Conservation (phyloP, 92 coral and sea anemone species). For the Parazoanthus atlanticus region DNA sequence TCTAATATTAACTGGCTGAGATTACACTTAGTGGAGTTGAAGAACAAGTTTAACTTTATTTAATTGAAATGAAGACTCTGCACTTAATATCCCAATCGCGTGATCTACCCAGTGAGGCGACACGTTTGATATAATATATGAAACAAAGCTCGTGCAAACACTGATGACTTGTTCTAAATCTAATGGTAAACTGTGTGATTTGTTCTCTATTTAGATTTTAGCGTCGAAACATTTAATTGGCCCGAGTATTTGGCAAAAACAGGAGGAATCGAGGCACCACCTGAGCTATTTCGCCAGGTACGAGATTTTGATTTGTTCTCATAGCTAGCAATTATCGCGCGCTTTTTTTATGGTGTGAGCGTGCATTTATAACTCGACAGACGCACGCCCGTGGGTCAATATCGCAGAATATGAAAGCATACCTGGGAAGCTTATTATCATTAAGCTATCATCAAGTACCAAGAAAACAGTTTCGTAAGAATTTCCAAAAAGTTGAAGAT, state of each 20-base stretch:
- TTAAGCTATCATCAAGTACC: too few relatives aligned
- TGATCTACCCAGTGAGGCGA: not conserved
- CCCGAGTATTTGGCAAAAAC: constrained; percentile 96
- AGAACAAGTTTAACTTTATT: too few relatives aligned
- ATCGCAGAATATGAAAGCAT: too few relatives aligned
- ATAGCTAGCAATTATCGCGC: too few relatives aligned
- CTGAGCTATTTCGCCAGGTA: constrained; percentile 91
- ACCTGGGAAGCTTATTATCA: too few relatives aligned
- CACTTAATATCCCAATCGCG: not conserved
- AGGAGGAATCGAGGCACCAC: constrained; percentile 93
- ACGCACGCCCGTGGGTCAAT: too few relatives aligned
- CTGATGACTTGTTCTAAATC: not conserved
- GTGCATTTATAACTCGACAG: too few relatives aligned
- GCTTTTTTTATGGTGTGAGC: too few relatives aligned
- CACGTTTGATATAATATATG: not conserved
- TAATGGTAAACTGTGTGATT: not conserved
- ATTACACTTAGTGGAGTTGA: not conserved
- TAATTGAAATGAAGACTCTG: not conserved
- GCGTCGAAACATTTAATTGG: constrained; percentile 86
- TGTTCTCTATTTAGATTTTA: constrained; percentile 73
- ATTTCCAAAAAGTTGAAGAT: too few relatives aligned
- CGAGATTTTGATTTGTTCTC: not conserved
- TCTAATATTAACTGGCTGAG: not conserved
- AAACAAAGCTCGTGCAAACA: not conserved
- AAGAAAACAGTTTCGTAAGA: too few relatives aligned